phyloP scores from a whole-genome alignment of 1,140 invertebrate genomes.

The Phymorhynchus buccinoides region DNA sequence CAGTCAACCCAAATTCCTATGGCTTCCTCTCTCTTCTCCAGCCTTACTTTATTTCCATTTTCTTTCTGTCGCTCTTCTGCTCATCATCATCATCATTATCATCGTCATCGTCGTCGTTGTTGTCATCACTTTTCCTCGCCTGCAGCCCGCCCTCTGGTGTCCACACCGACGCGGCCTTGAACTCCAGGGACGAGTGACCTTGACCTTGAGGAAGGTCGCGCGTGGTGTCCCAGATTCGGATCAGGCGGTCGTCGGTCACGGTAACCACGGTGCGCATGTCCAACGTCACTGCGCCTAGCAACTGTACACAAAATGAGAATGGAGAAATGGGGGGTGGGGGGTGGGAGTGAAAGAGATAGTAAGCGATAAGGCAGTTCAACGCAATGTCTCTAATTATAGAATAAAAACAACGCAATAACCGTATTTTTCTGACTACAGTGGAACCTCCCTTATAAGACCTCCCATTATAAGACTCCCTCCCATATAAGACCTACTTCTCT shows the following conservation, averaged over 20 bases:
- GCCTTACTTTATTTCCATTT: conserved; percentile 15
- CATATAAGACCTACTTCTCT: too few species aligned
- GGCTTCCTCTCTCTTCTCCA: background rate
- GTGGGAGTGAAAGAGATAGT: too few species aligned
- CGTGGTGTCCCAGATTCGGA: conserved; percentile 39
- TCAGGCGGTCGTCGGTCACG: conserved; percentile 19
- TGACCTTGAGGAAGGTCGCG: background rate
- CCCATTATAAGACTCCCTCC: too few species aligned
- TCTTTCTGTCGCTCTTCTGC: background rate
- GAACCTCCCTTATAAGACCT: too few species aligned
- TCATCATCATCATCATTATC: background rate
- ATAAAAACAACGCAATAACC: too few species aligned
- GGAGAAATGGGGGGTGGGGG: too few species aligned
- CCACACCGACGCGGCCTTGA: conserved; percentile 1
- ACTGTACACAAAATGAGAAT: background rate
- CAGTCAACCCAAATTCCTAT: background rate
- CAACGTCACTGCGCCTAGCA: conserved; percentile 6
- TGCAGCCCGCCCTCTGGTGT: background rate
- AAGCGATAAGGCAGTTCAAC: too few species aligned
- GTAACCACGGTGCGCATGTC: conserved; percentile 25
- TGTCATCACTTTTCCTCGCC: background rate
- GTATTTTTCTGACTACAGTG: too few species aligned
- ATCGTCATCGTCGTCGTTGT: background rate
- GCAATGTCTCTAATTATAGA: too few species aligned
- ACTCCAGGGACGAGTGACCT: background rate